phyloP scores from a whole-genome alignment of 2,888 invertebrate species.

The Rhyacophila evoluta region DNA sequence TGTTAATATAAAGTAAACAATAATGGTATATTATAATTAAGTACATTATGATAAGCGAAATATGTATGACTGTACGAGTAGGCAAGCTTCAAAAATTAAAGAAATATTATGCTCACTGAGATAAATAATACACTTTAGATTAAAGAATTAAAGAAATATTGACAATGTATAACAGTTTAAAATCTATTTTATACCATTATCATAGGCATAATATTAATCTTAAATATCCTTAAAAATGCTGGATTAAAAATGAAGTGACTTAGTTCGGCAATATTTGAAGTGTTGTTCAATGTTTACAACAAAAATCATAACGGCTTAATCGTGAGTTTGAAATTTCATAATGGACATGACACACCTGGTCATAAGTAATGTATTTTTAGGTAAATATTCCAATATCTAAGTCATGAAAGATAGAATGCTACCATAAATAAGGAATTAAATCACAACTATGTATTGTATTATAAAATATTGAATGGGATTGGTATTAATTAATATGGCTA shows the following conservation, averaged over 20 bases:
- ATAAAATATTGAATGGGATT: too few relatives aligned
- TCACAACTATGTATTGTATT: too few relatives aligned
- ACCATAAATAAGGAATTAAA: too few relatives aligned
- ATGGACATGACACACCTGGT: too few relatives aligned
- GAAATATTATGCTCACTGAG: background rate
- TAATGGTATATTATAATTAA: background rate
- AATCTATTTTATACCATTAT: background rate
- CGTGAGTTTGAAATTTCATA: too few relatives aligned
- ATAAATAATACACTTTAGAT: background rate
- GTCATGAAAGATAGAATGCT: too few relatives aligned
- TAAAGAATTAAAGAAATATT: background rate
- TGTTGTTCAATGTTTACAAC: too few relatives aligned
- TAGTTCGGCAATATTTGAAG: too few relatives aligned
- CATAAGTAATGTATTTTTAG: too few relatives aligned
- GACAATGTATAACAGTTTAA: background rate
- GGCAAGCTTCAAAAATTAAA: background rate
- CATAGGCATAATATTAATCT: background rate
- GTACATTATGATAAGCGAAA: background rate
- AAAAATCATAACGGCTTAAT: too few relatives aligned
- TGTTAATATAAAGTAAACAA: background rate
- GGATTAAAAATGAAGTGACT: background rate
- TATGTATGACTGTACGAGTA: background rate
- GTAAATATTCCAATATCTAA: too few relatives aligned
- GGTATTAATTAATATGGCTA: too few relatives aligned
- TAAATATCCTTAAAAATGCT: conserved; percentile 19